Evolutionary conservation across 1,140 invertebrate genomes (phyloP).

Genomic region (Drosophila equinoxialis): DNA sequence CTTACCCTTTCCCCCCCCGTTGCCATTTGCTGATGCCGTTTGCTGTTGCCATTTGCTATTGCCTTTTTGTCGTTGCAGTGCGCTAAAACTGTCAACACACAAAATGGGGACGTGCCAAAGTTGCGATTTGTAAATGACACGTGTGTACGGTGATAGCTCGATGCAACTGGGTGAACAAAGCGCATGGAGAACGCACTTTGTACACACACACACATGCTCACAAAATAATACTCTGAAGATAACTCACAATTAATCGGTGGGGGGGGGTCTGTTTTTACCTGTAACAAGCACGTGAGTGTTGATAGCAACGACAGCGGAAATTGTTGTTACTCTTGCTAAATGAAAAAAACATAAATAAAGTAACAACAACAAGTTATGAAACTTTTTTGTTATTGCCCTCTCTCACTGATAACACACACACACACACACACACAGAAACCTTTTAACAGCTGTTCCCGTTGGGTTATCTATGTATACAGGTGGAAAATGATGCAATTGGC

Average conservation of each 20-base stretch:
- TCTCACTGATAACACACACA: conserved; percentile 17
- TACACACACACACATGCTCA: conserved; percentile 15
- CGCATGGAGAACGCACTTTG: conserved; percentile 37
- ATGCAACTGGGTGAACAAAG: conserved; percentile 19
- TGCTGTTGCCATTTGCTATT: not conserved
- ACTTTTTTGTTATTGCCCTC: not conserved
- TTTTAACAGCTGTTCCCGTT: conserved; percentile 26
- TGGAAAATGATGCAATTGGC: conserved; percentile 65
- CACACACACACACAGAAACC: conserved; percentile 5
- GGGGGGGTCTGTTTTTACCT: conserved; percentile 15
- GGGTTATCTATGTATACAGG: conserved; percentile 56
- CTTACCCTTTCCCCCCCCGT: not conserved
- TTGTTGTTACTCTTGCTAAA: conserved; percentile 28
- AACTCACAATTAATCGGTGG: conserved; percentile 37
- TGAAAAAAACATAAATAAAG: conserved; percentile 27
- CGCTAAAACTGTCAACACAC: conserved; percentile 55
- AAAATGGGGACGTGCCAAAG: conserved; percentile 73
- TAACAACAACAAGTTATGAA: conserved; percentile 31
- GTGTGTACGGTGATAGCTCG: conserved; percentile 54
- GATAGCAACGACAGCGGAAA: conserved; percentile 64
- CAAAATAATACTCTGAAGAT: conserved; percentile 5
- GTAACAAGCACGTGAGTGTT: conserved; percentile 61
- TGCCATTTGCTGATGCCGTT: not conserved
- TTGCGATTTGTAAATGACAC: conserved; percentile 71
- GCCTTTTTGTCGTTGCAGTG: conserved; percentile 14